phyloP scores from a whole-genome alignment of 2,888 invertebrate genomes.

The Metallyticus violacea region DNA sequence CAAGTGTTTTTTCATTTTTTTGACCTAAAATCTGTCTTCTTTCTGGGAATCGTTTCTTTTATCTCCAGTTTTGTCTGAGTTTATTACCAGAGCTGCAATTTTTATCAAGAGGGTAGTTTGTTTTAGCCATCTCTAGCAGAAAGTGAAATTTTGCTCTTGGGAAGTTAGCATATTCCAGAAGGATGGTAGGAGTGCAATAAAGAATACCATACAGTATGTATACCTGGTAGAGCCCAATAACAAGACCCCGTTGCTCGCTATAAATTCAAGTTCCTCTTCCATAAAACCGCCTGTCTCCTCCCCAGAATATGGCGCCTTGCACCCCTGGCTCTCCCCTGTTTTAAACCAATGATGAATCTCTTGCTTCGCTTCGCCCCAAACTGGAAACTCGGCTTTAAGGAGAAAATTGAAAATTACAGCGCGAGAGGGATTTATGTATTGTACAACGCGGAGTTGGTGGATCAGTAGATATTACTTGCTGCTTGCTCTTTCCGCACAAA shows the following conservation, averaged over 20 bases:
- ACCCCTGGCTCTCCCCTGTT: background rate
- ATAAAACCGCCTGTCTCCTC: background rate
- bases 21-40: too few relatives aligned
- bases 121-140: background rate
- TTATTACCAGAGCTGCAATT: background rate
- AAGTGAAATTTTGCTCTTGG: background rate
- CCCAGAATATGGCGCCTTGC: background rate
- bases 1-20: too few relatives aligned
- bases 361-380: background rate
- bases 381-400: background rate
- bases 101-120: background rate
- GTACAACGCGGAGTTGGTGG: background rate
- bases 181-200: background rate
- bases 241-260: background rate
- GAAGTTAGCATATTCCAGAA: background rate
- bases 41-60: background rate
- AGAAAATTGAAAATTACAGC: background rate
- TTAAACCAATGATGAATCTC: background rate
- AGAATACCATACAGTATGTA: background rate
- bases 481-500: too few relatives aligned
- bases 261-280: background rate
- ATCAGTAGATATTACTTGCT: too few relatives aligned
- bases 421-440: background rate
- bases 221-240: background rate
- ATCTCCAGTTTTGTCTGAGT: background rate